Evolutionary conservation across 2,888 invertebrate genomes (phyloP), one percentile per base, ranked within the genome.

Genomic region (Dione juno): DNA sequence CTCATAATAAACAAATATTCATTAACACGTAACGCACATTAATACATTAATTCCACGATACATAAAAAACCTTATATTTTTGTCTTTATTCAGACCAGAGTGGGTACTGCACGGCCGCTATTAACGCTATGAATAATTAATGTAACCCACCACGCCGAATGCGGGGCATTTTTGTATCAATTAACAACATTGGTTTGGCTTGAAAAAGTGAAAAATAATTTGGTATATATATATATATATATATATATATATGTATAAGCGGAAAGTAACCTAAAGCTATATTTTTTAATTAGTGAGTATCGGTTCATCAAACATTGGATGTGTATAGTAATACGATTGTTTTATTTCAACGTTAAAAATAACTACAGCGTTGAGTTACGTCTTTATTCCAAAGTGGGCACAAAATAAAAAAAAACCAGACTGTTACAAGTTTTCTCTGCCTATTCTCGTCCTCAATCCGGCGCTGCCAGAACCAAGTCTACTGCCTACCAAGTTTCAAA

Each of bases 101-200:
- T 54, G 37, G 1, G 35, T 54, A 6, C 1, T 6, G 10, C 16
- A n/a, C 35, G 10, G 16, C 16, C 57, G 40, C 57, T 57, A 57
- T 40, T 57, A 57, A 57, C 37, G 40, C 13, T 6, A 57, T 57
- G 57, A 57, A 57, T 57, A 57, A 11, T 57, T 57, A 57, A 40
- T 19, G 37, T 40, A 11, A 57, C 57, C 57, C 57, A 57, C 40
- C 37, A 40, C 37, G 40, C 57, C 40, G 57, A 37, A n/a, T 40
- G 57, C 40, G 40, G 37, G 37, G n/a, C n/a, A 40, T 16, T 40
- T 57, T 40, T 57, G 16, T 57, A 57, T 57, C 57, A 57, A 57
- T 57, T 57, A 57, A 16, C 16, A 57, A 57, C 40, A 40, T 40
- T 40, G 37, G 16, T n/a, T 40, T 16, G 37, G 10, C 35, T 37